These are phyloP conservation scores for Sinosuthora webbiana DNA, from an alignment of 2,113 vertebrate species.

Conservation along the genomic window DNA sequence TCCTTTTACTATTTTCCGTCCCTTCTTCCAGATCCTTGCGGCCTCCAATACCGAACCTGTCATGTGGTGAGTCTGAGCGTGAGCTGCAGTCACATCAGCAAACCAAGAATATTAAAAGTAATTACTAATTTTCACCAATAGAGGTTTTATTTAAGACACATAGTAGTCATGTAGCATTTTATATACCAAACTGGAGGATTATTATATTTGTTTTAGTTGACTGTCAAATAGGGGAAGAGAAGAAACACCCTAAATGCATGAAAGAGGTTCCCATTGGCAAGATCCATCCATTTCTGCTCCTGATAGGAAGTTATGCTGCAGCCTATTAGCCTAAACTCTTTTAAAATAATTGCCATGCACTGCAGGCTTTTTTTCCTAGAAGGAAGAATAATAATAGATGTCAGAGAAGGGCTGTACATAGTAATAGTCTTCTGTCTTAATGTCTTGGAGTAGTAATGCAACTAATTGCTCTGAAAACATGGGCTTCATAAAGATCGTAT, in stretches of 20 bases:
- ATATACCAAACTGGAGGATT: not conserved
- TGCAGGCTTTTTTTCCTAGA: not conserved
- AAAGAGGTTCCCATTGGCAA: not conserved
- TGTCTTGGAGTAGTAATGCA: not conserved
- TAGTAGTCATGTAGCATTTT: not conserved
- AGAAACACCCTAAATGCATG: fast-evolving
- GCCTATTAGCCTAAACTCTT: not conserved
- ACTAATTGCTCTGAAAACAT: not conserved
- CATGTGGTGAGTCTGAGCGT: not conserved
- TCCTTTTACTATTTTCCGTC: not conserved
- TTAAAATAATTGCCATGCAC: not conserved
- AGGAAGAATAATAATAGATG: not conserved
- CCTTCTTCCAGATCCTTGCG: not conserved
- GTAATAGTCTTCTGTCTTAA: not conserved
- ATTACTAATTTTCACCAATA: not conserved
- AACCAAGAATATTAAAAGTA: not conserved
- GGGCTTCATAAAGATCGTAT: not conserved
- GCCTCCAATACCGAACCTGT: not conserved
- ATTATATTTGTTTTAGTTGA: not conserved
- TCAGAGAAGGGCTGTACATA: not conserved
- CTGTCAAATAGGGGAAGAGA: not conserved
- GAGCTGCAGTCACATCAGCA: not conserved
- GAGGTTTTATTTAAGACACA: not conserved
- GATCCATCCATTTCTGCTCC: not conserved
- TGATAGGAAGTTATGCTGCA: not conserved